Evolutionary conservation across 2,797 vertebrate genomes (phyloP).

Genomic region (Smutsia temminckii): DNA sequence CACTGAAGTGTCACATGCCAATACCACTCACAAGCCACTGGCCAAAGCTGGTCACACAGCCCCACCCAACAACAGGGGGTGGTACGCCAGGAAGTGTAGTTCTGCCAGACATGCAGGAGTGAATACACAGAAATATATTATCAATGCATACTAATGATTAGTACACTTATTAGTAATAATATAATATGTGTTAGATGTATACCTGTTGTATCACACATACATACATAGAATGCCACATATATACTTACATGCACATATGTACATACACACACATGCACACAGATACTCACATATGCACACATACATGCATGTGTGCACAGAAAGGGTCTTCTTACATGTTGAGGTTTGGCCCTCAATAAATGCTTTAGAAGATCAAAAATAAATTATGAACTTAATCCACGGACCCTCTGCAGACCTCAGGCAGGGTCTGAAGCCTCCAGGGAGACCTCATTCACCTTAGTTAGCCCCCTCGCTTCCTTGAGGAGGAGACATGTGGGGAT

Average conservation of each 20-base stretch:
- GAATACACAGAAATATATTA: not conserved
- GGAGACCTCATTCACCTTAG: rapidly evolving
- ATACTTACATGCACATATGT: too few relatives aligned
- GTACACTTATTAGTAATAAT: too few relatives aligned
- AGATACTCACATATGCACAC: not conserved
- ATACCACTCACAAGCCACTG: rapidly evolving
- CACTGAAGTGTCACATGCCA: rapidly evolving
- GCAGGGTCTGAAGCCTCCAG: not conserved
- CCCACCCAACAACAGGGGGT: too few relatives aligned
- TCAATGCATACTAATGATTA: not conserved
- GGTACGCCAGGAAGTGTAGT: not conserved
- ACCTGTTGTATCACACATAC: rapidly evolving
- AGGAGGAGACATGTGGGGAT: rapidly evolving
- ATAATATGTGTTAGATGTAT: rapidly evolving
- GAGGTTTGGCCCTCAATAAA: too few relatives aligned
- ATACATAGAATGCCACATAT: not conserved
- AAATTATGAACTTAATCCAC: not conserved
- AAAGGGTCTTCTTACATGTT: not conserved
- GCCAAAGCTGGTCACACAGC: too few relatives aligned
- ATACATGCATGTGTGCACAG: rapidly evolving
- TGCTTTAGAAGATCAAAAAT: not conserved
- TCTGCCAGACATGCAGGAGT: rapidly evolving
- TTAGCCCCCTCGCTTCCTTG: not conserved
- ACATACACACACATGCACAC: too few relatives aligned
- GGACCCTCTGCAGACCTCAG: not conserved